phyloP scores from a whole-genome alignment of 2,797 vertebrate species.

The Acanthopagrus latus region DNA sequence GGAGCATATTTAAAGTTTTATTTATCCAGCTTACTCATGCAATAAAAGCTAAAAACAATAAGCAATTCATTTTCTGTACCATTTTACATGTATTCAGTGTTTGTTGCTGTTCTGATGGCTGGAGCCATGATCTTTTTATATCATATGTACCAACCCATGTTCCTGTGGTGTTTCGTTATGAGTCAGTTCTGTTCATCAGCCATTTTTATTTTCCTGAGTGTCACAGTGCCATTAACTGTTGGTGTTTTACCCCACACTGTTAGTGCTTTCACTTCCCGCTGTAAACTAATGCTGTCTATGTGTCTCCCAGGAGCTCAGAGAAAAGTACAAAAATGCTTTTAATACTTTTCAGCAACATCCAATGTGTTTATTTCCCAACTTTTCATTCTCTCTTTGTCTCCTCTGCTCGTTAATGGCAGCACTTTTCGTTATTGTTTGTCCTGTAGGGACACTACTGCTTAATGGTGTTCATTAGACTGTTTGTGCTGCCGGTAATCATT shows the following conservation, averaged over 20 bases:
- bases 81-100: too few relatives aligned
- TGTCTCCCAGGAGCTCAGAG: conserved; percentile 32
- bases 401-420: conserved; percentile 38
- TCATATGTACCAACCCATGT: neutral
- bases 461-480: conserved; percentile 59
- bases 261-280: conserved; percentile 40
- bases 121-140: neutral
- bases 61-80: too few relatives aligned
- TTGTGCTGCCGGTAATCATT: conserved; percentile 41
- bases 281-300: conserved; percentile 3
- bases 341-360: conserved; percentile 33
- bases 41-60: too few relatives aligned
- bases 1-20: too few relatives aligned
- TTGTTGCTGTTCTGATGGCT: too few relatives aligned
- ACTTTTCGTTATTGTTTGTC: conserved; percentile 42
- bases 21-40: too few relatives aligned
- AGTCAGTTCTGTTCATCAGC: conserved; percentile 4
- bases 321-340: conserved; percentile 53
- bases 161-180: neutral
- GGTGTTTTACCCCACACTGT: conserved; percentile 4
- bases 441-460: conserved; percentile 36
- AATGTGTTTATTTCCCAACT: conserved; percentile 37
- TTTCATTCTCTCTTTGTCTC: neutral
- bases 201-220: conserved; percentile 28
- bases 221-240: conserved; percentile 40